Base-by-base conservation (phyloP, 2,888 invertebrate species). In the Clusia tigrina region DNA sequence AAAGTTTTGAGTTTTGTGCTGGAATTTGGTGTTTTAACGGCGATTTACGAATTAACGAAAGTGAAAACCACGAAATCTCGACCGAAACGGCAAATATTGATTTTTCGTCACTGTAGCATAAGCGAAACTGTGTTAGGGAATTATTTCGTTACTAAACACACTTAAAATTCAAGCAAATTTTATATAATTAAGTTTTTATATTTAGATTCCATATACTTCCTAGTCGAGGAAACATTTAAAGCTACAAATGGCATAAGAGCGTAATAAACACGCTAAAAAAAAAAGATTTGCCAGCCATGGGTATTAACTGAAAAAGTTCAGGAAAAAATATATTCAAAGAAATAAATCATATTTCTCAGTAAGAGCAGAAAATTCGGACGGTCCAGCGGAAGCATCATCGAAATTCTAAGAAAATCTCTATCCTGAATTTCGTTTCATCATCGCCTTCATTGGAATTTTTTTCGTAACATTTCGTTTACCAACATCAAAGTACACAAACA, bases 391-490 rank as follows among this genome's bases (percentile, higher is more conserved):
- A 22, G n/a, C 20, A 61, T 64, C 66, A 42, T n/a, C n/a, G 42
- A 42, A 42, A 15, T 42, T 66, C 66, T 66, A 71, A 77, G 77
- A 74, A 74, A 74, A 77, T 74, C 77, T 74, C 74, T 74, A 74
- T 74, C 75, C 74, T 73, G 73, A 76, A 70, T 77, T 74, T 73
- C 67, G 67, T 72, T 74, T 69, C 58, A 57, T 67, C 64, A 67
- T 71, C 67, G 71, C 74, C 69, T 73, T 74, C 71, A 67, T 63
- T 66, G 67, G 62, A 74, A 69, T 64, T 67, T 59, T n/a, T 70
- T 62, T 59, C 53, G 24, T 32, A 46, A 63, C 54, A 52, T 12
- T 54, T 58, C 53, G 38, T 55, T 18, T 37, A 15, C 26, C 32
- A 55, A 53, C 23, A 57, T 25, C 2, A 53, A 51, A 42, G 32